These are phyloP conservation scores for Trematocara nigrifrons DNA, from an alignment of 2,113 vertebrate species.

Conservation along the genomic window DNA sequence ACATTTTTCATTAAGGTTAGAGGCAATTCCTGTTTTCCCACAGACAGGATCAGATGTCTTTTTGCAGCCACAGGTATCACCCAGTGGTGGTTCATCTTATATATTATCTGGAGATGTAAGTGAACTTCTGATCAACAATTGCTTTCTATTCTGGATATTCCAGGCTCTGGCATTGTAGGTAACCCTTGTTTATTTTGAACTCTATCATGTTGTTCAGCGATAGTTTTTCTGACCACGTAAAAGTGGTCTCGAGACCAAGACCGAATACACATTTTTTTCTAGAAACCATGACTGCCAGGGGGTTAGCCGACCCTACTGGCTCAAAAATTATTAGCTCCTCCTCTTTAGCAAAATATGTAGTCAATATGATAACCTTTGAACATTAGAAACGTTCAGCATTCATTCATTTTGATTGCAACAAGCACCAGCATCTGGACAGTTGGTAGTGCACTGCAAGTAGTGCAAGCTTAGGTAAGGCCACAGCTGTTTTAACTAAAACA, in stretches of 20 bases:
- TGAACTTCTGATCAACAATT: background rate
- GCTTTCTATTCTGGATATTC: background rate
- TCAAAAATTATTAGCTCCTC: background rate
- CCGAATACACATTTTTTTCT: background rate
- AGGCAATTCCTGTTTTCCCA: background rate
- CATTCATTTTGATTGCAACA: background rate
- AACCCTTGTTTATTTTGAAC: background rate
- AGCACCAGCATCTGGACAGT: background rate
- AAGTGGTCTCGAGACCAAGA: too few relatives aligned
- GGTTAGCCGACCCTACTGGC: background rate
- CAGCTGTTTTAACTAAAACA: background rate
- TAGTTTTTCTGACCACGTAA: background rate
- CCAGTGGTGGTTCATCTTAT: background rate
- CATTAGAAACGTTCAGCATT: background rate
- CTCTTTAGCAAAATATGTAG: background rate
- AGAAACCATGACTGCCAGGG: background rate
- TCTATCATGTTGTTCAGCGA: background rate
- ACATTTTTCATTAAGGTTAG: background rate
- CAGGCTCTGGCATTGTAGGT: background rate
- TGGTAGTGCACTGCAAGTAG: background rate
- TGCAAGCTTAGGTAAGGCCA: background rate
- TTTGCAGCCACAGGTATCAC: background rate
- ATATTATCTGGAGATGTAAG: background rate
- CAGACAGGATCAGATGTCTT: background rate
- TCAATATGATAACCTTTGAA: background rate